Conservation (phyloP, 2,113 vertebrate species). For the Camelus bactrianus region DNA sequence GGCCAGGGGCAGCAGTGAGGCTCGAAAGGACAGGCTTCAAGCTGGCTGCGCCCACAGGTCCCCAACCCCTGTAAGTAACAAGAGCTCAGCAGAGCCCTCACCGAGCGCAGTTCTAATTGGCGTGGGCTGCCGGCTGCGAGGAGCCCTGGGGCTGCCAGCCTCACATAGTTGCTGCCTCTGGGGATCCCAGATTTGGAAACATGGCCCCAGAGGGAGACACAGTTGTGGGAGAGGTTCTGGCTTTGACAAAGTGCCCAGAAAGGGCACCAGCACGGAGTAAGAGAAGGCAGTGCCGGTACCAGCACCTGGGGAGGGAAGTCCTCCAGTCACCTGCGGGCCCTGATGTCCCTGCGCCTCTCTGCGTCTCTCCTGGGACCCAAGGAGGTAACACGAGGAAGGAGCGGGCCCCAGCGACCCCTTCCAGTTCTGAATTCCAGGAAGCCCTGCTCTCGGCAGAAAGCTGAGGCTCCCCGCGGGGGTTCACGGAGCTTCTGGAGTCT, state of each 20-base stretch:
- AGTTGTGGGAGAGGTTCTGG: not conserved
- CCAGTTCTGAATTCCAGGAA: not conserved
- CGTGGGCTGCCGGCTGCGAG: not conserved
- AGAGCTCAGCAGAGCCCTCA: not conserved
- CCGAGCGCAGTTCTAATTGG: slow-evolving; percentile 27
- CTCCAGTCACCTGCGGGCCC: rapidly evolving
- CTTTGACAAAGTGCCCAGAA: slow-evolving; percentile 37
- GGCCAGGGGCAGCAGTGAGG: not conserved
- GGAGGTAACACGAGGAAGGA: not conserved
- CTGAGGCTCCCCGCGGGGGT: not conserved
- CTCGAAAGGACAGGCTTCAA: not conserved
- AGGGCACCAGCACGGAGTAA: not conserved
- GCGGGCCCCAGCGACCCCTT: too few species aligned
- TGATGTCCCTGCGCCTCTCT: not conserved
- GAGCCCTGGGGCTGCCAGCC: slow-evolving; percentile 56
- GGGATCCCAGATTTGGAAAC: slow-evolving; percentile 79
- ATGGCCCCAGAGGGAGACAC: slow-evolving; percentile 29
- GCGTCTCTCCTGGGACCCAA: not conserved
- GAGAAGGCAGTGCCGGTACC: rapidly evolving
- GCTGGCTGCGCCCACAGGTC: not conserved
- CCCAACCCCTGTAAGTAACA: not conserved
- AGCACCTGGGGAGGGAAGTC: not conserved
- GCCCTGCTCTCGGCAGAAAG: not conserved
- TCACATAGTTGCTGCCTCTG: slow-evolving; percentile 56
- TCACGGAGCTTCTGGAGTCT: not conserved